These are phyloP conservation scores for Protophormia terraenovae DNA, from an alignment of 2,888 invertebrate genomes.

Conservation along the genomic window DNA sequence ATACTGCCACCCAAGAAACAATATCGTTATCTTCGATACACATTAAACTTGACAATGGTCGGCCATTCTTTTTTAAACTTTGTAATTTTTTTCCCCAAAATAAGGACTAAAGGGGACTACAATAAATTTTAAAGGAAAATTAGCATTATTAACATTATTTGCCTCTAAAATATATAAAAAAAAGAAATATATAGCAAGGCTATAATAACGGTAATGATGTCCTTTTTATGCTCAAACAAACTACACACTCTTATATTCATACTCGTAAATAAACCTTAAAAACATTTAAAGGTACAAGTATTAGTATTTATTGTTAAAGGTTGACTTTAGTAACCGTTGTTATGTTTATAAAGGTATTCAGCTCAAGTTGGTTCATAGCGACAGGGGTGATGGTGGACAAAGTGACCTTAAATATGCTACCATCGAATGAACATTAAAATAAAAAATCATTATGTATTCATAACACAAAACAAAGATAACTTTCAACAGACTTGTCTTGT, in stretches of 20 bases:
- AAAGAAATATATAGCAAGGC: constrained; percentile 18
- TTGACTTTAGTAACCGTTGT: too few relatives aligned
- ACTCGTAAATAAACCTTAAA: constrained; percentile 5
- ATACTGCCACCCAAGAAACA: background rate
- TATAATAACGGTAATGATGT: constrained; percentile 68
- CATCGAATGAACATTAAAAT: constrained; percentile 49
- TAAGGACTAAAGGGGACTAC: background rate
- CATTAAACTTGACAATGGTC: constrained; percentile 67
- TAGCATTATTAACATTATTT: constrained; percentile 76
- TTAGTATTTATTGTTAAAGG: constrained; percentile 45
- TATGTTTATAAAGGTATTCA: constrained; percentile 9
- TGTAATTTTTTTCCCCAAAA: background rate
- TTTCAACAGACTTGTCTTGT: constrained; percentile 46
- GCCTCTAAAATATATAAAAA: constrained; percentile 33
- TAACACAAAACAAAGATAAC: constrained; percentile 62
- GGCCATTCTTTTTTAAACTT: constrained; percentile 68
- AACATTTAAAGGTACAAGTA: constrained; percentile 23
- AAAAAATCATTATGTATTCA: constrained; percentile 65
- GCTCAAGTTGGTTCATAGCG: background rate
- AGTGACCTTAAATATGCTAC: constrained; percentile 50
- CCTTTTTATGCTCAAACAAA: constrained; percentile 57
- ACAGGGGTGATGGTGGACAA: background rate
- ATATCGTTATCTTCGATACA: background rate
- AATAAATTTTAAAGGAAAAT: constrained; percentile 54
- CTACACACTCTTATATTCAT: background rate